phyloP scores from a whole-genome alignment of 2,888 invertebrate species.

The Leptothorax acervorum region DNA sequence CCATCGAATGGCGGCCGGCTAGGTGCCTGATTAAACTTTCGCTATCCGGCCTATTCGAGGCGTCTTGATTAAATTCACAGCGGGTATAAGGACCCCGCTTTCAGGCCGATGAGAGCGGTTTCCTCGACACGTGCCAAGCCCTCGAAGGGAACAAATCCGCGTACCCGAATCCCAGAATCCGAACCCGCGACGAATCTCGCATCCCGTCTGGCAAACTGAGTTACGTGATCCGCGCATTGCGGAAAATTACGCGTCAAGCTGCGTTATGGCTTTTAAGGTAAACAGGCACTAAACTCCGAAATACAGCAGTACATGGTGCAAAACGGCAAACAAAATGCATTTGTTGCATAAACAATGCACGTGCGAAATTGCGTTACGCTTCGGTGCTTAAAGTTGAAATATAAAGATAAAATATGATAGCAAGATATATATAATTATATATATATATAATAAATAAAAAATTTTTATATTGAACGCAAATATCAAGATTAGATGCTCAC shows the following conservation, averaged over 20 bases:
- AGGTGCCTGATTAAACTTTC: constrained; percentile 56
- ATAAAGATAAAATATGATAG: constrained; percentile 37
- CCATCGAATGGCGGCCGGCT: constrained; percentile 29
- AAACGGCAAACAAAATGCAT: constrained; percentile 34
- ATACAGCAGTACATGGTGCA: neutral
- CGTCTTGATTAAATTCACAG: constrained; percentile 50
- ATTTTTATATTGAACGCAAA: neutral
- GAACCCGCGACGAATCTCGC: constrained; percentile 4
- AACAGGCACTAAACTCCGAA: constrained; percentile 45
- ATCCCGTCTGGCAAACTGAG: constrained; percentile 38
- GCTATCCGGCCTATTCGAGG: constrained; percentile 39
- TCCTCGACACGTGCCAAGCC: constrained; percentile 17
- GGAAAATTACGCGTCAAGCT: constrained; percentile 55
- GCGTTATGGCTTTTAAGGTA: constrained; percentile 50
- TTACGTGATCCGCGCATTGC: constrained; percentile 45
- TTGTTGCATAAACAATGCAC: constrained; percentile 40
- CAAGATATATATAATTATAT: neutral
- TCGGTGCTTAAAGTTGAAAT: constrained; percentile 20
- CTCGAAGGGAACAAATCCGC: constrained; percentile 31
- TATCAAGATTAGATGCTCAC: neutral
- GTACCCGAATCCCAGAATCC: neutral
- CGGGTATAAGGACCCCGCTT: constrained; percentile 9
- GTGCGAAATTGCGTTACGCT: constrained; percentile 29
- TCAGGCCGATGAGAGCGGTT: constrained; percentile 17
- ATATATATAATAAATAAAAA: neutral